These are phyloP conservation scores for Chitala chitala DNA, from an alignment of 2,113 vertebrate species.

Conservation along the genomic window DNA sequence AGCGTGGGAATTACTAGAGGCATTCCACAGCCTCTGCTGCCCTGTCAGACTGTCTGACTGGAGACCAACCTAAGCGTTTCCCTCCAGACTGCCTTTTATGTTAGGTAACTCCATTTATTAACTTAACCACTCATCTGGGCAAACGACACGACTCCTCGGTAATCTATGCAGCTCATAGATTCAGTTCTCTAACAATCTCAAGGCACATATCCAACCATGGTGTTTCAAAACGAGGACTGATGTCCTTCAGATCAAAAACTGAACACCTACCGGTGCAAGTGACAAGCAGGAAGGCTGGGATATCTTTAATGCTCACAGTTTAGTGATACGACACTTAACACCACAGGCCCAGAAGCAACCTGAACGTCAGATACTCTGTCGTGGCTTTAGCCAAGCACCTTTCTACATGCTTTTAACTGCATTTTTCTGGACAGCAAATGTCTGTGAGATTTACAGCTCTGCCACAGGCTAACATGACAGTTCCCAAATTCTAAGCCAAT, in stretches of 20 bases:
- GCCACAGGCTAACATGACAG: not conserved
- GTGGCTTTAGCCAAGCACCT: not conserved
- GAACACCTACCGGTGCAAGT: constrained; percentile 1
- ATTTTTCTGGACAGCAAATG: not conserved
- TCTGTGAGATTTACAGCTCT: not conserved
- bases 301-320: constrained; percentile 27
- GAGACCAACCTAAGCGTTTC: not conserved
- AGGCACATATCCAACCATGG: too few relatives aligned
- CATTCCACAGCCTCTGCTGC: not conserved
- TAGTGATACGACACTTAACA: too few relatives aligned
- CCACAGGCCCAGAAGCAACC: not conserved
- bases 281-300: not conserved
- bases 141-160: not conserved
- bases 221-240: too few relatives aligned
- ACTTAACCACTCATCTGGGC: not conserved
- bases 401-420: not conserved
- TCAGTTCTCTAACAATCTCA: too few relatives aligned
- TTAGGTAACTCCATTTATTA: constrained; percentile 7
- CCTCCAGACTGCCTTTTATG: not conserved
- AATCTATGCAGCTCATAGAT: not conserved
- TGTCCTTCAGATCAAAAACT: too few relatives aligned
- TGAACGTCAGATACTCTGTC: not conserved
- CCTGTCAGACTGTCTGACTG: not conserved
- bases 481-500: not conserved
- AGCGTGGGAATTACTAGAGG: not conserved